A percentile compares a stretch with the other conserved stretches of the same genome.
phyloP scores from a whole-genome alignment of 2,888 invertebrate genomes.

The Atherix ibis region DNA sequence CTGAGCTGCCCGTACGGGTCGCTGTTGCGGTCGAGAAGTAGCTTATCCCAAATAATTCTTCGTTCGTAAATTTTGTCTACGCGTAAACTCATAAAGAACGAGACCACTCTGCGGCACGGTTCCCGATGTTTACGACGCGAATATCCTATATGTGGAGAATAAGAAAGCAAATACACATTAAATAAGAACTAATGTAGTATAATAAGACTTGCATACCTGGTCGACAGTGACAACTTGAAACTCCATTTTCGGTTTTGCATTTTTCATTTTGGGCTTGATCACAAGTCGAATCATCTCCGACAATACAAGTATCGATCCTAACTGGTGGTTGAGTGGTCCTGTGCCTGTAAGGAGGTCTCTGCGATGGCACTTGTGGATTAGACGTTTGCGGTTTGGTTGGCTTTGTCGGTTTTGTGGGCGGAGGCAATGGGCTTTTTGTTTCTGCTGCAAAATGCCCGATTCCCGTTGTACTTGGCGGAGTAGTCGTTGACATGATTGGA shows the following conservation, averaged over 20 bases:
- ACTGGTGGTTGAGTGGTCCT: constrained; percentile 30
- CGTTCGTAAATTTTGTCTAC: constrained; percentile 72
- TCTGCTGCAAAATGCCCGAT: constrained; percentile 53
- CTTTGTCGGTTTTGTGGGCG: constrained; percentile 40
- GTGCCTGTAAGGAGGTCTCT: constrained; percentile 43
- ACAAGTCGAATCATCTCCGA: constrained; percentile 82
- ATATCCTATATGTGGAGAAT: constrained; percentile 30
- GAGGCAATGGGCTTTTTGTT: constrained; percentile 39
- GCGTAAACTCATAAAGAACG: constrained; percentile 61
- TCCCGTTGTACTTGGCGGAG: constrained; percentile 33
- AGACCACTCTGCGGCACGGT: constrained; percentile 61
- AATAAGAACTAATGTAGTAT: too few relatives aligned
- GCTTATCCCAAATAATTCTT: constrained; percentile 60
- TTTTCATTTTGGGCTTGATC: constrained; percentile 76
- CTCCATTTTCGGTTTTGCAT: constrained; percentile 70
- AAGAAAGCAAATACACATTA: background rate
- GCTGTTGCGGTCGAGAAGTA: constrained; percentile 57
- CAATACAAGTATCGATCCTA: constrained; percentile 83
- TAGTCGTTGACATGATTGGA: constrained; percentile 5
- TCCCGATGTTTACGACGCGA: constrained; percentile 56
- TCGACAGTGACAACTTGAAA: constrained; percentile 76
- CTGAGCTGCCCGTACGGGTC: constrained; percentile 69
- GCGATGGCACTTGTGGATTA: constrained; percentile 39
- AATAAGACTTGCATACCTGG: constrained; percentile 44
- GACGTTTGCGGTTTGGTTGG: constrained; percentile 40